These are phyloP conservation scores for Xiphydria camelus DNA, from an alignment of 2,888 invertebrate species.

Conservation along the genomic window DNA sequence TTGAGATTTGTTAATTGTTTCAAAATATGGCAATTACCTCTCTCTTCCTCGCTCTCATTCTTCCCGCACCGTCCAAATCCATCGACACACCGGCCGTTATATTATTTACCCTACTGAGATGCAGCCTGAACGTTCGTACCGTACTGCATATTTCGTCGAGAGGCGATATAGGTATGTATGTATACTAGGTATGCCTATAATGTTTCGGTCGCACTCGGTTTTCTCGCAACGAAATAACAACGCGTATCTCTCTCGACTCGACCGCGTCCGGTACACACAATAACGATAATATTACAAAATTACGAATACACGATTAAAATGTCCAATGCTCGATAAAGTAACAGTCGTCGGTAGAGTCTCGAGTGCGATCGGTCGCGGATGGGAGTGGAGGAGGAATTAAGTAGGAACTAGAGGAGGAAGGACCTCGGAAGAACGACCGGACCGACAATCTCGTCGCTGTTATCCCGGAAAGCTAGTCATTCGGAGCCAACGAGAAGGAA, in stretches of 20 bases:
- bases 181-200: too few species aligned
- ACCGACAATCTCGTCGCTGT: too few species aligned
- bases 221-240: slow-evolving; percentile 1
- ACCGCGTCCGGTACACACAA: too few species aligned
- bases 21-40: too few species aligned
- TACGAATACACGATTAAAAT: slow-evolving; percentile 11
- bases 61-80: slow-evolving; percentile 18
- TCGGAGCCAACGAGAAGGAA: slow-evolving; percentile 1
- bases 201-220: slow-evolving; percentile 6
- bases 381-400: too few species aligned
- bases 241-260: slow-evolving; percentile 6
- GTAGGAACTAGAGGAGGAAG: too few species aligned
- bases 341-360: slow-evolving; percentile 1
- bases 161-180: too few species aligned
- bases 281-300: slow-evolving; percentile 19
- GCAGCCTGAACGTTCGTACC: background rate
- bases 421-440: too few species aligned
- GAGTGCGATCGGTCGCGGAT: background rate
- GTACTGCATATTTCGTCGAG: slow-evolving; percentile 11
- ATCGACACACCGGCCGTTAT: slow-evolving; percentile 5
- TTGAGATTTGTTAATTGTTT: too few species aligned
- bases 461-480: too few species aligned
- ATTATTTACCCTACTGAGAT: background rate
- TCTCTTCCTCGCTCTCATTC: too few species aligned
- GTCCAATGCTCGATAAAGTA: background rate